A percentile compares a stretch with the other conserved stretches of the same genome.
Evolutionary conservation across 2,888 invertebrate genomes (phyloP).

Genomic region (Amiota communis): DNA sequence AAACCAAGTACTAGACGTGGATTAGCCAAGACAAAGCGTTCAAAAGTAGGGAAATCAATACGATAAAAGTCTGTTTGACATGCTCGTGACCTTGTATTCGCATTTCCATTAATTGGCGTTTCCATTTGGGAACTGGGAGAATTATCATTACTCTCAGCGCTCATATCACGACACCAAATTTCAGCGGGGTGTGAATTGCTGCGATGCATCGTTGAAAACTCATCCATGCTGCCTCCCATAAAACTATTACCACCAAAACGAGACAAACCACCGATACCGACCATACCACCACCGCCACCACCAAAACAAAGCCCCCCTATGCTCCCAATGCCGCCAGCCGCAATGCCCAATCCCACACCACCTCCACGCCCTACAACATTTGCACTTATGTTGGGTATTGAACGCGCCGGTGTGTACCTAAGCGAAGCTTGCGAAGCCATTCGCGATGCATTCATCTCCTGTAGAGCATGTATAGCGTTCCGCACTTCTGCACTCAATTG

Average conservation of each 20-base stretch:
- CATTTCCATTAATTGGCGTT: constrained; percentile 27
- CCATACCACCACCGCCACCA: not conserved
- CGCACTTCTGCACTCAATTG: constrained; percentile 89
- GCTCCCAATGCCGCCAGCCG: constrained; percentile 29
- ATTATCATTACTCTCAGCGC: constrained; percentile 47
- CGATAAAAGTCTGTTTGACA: constrained; percentile 71
- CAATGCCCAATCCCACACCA: constrained; percentile 57
- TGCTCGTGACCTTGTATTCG: constrained; percentile 52
- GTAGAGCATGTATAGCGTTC: constrained; percentile 87
- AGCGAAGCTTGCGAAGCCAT: constrained; percentile 69
- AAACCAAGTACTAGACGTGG: constrained; percentile 82
- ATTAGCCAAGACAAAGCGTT: constrained; percentile 78
- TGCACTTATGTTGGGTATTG: constrained; percentile 84
- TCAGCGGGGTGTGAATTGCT: constrained; percentile 90
- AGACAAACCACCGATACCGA: not conserved
- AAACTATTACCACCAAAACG: constrained; percentile 55
- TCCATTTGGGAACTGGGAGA: constrained; percentile 5
- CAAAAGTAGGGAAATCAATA: constrained; percentile 71
- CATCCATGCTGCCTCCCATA: constrained; percentile 40
- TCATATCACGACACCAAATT: constrained; percentile 83
- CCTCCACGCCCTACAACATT: constrained; percentile 44
- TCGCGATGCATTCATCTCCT: constrained; percentile 83
- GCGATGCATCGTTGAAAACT: constrained; percentile 76
- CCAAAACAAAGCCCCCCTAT: constrained; percentile 27
- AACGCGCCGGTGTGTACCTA: constrained; percentile 83